Percentiles rank a stretch among this genome's conserved stretches.
Conservation (phyloP, 2,797 vertebrate genomes). For the Limnodromus scolopaceus region DNA sequence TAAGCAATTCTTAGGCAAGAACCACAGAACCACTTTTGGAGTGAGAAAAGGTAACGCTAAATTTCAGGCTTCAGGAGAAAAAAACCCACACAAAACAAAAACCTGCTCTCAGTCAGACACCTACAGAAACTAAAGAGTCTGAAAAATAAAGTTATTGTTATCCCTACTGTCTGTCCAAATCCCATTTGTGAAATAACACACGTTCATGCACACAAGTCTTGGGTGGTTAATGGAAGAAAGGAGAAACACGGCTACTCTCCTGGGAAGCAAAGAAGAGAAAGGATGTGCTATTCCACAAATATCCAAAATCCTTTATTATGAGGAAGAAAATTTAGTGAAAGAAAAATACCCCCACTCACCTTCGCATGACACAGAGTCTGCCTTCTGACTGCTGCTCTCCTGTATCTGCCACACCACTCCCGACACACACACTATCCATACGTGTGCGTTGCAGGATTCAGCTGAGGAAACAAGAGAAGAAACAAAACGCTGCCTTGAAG, state of each 20-base stretch:
- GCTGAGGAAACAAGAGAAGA: neutral
- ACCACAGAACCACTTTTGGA: neutral
- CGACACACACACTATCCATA: accelerated
- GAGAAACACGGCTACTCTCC: neutral
- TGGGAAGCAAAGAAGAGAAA: neutral
- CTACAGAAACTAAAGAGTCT: neutral
- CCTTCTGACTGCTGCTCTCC: neutral
- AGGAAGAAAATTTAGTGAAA: neutral
- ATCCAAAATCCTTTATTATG: neutral
- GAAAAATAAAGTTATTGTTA: neutral
- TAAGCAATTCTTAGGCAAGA: neutral
- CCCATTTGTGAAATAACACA: neutral
- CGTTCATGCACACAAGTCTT: accelerated
- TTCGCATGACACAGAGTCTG: neutral
- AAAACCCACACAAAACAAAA: neutral
- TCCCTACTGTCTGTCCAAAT: neutral
- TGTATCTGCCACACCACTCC: too few relatives aligned
- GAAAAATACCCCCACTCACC: neutral
- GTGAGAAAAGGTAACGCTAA: neutral
- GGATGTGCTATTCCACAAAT: neutral
- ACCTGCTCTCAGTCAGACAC: neutral
- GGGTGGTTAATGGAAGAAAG: neutral
- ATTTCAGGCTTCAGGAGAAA: neutral
- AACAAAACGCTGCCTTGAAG: neutral
- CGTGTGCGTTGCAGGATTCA: accelerated